Evolutionary conservation across 2,888 invertebrate species (phyloP).

Genomic region (Lasioglossum zephyrum): DNA sequence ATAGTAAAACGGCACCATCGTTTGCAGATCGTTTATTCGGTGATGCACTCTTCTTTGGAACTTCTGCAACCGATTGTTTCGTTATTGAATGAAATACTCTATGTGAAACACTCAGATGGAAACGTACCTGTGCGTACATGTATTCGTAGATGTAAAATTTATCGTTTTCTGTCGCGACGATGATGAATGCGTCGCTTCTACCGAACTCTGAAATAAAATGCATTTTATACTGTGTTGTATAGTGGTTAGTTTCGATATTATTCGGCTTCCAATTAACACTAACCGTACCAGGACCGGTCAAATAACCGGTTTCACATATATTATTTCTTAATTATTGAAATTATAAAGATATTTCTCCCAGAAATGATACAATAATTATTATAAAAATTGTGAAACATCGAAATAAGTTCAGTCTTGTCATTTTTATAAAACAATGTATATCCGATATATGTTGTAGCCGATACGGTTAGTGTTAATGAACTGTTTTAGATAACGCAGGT

Average conservation of each 20-base stretch:
- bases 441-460: too few species aligned
- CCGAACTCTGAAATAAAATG: constrained; percentile 62
- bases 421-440: too few species aligned
- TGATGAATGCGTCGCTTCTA: constrained; percentile 68
- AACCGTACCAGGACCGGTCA: too few species aligned
- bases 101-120: too few species aligned
- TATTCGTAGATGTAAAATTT: constrained; percentile 76
- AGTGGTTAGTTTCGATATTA: background rate
- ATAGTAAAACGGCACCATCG: constrained; percentile 72
- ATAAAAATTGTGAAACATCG: too few species aligned
- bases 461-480: background rate
- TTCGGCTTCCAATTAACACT: background rate
- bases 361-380: too few species aligned
- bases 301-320: too few species aligned
- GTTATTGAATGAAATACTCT: background rate
- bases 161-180: constrained; percentile 74
- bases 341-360: too few species aligned
- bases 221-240: background rate
- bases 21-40: constrained; percentile 69
- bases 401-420: too few species aligned
- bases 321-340: too few species aligned
- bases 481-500: background rate
- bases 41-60: constrained; percentile 72
- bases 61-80: constrained; percentile 68
- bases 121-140: constrained; percentile 72